Conservation (phyloP, 1,140 invertebrate genomes). For the Mizuhopecten yessoensis region DNA sequence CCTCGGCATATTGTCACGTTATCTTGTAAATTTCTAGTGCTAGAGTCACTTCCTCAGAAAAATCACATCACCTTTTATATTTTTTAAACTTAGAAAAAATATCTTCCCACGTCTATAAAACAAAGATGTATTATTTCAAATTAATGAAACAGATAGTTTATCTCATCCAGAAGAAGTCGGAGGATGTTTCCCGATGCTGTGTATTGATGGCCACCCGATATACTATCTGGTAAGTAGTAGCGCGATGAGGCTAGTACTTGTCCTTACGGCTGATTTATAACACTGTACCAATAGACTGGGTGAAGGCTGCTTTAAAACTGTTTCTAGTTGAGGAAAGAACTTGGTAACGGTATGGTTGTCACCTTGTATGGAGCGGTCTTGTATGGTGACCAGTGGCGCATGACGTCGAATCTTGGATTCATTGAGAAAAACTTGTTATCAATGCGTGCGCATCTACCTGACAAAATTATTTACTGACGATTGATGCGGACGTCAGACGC, state of each 20-base stretch:
- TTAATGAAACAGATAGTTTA: background rate
- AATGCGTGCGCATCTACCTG: constrained; percentile 36
- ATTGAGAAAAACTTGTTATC: constrained; percentile 39
- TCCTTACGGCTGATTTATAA: constrained; percentile 5
- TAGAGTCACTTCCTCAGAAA: background rate
- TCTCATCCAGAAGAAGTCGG: background rate
- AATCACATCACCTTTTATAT: background rate
- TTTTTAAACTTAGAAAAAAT: background rate
- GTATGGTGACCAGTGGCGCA: background rate
- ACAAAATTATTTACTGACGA: constrained; percentile 35
- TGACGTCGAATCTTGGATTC: background rate
- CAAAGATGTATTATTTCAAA: background rate
- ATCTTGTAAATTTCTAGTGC: background rate
- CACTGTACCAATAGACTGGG: background rate
- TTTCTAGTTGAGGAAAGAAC: constrained; percentile 26
- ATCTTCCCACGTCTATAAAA: background rate
- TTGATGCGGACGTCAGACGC: background rate
- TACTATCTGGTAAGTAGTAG: background rate
- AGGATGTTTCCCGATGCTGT: background rate
- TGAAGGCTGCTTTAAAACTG: constrained; percentile 37
- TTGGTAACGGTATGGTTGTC: constrained; percentile 17
- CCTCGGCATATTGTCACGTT: background rate
- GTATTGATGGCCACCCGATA: background rate
- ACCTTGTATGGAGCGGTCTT: background rate
- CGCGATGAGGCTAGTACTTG: background rate